These are phyloP conservation scores for Phortica variegata DNA, from an alignment of 1,140 invertebrate genomes.

Conservation along the genomic window DNA sequence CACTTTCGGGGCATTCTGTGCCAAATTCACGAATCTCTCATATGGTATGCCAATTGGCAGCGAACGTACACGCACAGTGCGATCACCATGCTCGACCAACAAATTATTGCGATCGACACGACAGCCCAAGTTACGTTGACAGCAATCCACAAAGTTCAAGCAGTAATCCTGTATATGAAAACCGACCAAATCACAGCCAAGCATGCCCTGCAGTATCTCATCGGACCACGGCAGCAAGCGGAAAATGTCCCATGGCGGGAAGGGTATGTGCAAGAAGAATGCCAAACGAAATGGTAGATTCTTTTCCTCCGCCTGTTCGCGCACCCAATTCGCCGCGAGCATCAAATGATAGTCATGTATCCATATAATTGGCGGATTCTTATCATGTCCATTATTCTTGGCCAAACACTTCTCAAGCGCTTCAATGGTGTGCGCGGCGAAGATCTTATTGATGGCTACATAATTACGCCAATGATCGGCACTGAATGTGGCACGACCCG, in stretches of 20 bases:
- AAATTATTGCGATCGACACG: constrained; percentile 84
- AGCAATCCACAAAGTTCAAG: constrained; percentile 89
- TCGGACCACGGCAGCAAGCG: constrained; percentile 87
- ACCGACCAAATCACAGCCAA: constrained; percentile 87
- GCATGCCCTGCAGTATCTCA: constrained; percentile 86
- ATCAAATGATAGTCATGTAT: constrained; percentile 91
- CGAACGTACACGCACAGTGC: constrained; percentile 78
- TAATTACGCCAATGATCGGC: constrained; percentile 83
- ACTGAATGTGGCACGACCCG: constrained; percentile 74
- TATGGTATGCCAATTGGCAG: constrained; percentile 87
- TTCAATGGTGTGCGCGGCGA: constrained; percentile 76
- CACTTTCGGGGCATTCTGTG: constrained; percentile 74
- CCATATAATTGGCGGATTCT: constrained; percentile 76
- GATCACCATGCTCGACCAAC: constrained; percentile 81
- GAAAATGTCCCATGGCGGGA: constrained; percentile 91
- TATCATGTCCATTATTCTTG: constrained; percentile 59
- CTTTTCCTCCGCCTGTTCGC: constrained; percentile 78
- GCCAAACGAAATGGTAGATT: constrained; percentile 77
- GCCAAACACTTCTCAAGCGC: constrained; percentile 68
- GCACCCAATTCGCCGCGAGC: constrained; percentile 84
- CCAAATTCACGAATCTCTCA: constrained; percentile 80
- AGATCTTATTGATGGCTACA: constrained; percentile 76
- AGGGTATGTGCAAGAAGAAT: constrained; percentile 91
- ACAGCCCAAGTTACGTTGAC: constrained; percentile 81
- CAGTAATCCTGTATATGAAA: constrained; percentile 92